A percentile compares a stretch with the other conserved stretches of the same genome.
Evolutionary conservation across 2,113 vertebrate species (phyloP).

Genomic region (Chlamydotis undulata): DNA sequence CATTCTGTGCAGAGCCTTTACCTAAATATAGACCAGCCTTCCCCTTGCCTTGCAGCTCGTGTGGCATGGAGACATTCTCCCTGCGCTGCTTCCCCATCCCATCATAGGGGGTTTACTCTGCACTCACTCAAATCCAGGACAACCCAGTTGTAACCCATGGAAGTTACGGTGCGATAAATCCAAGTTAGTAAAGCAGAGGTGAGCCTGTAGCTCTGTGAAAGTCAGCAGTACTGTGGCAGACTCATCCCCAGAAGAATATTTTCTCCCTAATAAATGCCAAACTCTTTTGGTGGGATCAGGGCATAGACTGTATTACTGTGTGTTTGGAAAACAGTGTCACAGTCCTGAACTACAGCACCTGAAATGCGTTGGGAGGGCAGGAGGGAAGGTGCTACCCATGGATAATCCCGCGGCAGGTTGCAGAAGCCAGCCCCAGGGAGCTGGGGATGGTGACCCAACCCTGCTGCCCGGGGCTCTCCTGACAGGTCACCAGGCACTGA

Average conservation of each 20-base stretch:
- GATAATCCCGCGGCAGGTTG: neutral
- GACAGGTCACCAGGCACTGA: neutral
- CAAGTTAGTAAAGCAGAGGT: neutral
- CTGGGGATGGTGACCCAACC: neutral
- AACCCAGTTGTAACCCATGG: neutral
- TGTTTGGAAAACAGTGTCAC: neutral
- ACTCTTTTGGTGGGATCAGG: neutral
- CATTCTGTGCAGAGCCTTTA: slow-evolving; percentile 80
- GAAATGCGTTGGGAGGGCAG: rapidly evolving
- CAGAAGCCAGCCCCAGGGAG: neutral
- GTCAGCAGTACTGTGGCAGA: neutral
- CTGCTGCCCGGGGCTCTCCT: neutral
- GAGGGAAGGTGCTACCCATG: neutral
- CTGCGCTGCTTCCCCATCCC: neutral
- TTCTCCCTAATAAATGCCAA: neutral
- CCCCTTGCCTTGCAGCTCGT: slow-evolving; percentile 38
- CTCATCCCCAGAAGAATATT: neutral
- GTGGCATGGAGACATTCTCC: neutral
- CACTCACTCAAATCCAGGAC: neutral
- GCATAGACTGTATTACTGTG: neutral
- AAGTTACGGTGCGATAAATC: neutral
- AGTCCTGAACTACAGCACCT: neutral
- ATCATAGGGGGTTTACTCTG: neutral
- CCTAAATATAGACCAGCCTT: slow-evolving; percentile 88
- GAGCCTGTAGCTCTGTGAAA: neutral